phyloP scores from a whole-genome alignment of 2,888 invertebrate species.

The Drosophila limbata region DNA sequence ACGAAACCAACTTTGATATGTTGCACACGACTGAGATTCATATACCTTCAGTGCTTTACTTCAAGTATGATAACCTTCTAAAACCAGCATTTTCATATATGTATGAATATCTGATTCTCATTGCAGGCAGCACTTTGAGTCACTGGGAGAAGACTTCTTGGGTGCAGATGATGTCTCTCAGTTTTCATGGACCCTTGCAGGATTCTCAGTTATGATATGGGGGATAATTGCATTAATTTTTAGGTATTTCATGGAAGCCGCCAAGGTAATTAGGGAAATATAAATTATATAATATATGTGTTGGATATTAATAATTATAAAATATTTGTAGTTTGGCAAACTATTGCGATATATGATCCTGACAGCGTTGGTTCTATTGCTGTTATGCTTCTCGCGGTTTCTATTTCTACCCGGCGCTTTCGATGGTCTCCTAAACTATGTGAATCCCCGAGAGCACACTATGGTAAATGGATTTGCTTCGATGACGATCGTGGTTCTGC shows the following conservation, averaged over 20 bases:
- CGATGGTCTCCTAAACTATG: constrained; percentile 45
- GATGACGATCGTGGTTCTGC: constrained; percentile 85
- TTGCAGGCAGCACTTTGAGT: constrained; percentile 34
- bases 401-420: constrained; percentile 73
- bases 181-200: constrained; percentile 74
- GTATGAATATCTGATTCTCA: neutral
- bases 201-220: constrained; percentile 69
- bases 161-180: neutral
- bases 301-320: neutral
- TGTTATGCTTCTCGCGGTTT: constrained; percentile 69
- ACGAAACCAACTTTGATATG: neutral
- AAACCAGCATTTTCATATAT: neutral
- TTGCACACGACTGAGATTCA: constrained; percentile 22
- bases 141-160: rapidly evolving
- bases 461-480: constrained; percentile 18
- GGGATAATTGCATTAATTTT: constrained; percentile 63
- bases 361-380: constrained; percentile 55
- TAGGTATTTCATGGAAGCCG: constrained; percentile 63
- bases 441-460: constrained; percentile 22
- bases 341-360: constrained; percentile 68
- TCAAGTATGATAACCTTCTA: constrained; percentile 57
- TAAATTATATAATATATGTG: neutral
- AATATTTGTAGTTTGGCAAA: constrained; percentile 72
- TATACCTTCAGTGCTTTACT: constrained; percentile 74
- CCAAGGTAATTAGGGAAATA: constrained; percentile 49